phyloP scores from a whole-genome alignment of 2,797 vertebrate species.

The Mergus octosetaceus region DNA sequence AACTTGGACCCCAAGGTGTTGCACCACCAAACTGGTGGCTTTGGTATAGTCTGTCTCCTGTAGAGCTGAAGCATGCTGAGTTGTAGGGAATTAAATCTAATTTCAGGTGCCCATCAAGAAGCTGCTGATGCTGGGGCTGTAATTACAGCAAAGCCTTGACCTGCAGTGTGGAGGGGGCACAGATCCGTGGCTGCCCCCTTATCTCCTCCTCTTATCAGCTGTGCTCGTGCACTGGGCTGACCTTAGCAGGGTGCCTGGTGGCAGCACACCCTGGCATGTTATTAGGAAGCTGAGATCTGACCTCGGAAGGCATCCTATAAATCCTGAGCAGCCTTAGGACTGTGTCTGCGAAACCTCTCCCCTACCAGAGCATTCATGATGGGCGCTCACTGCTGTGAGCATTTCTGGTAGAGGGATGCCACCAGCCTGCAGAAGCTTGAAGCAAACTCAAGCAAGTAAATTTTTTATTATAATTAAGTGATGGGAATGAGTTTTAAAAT shows the following conservation, averaged over 20 bases:
- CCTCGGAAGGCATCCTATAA: not conserved
- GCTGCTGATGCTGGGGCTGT: not conserved
- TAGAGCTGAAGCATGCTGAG: not conserved
- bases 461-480: not conserved
- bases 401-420: not conserved
- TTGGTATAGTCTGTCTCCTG: not conserved
- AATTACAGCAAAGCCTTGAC: not conserved
- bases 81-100: not conserved
- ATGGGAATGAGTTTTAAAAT: not conserved
- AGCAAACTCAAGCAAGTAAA: rapidly evolving
- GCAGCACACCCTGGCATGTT: too few species aligned
- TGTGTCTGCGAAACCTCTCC: not conserved
- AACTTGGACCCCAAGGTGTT: not conserved
- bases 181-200: not conserved
- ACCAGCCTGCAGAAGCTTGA: not conserved
- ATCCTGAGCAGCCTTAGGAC: rapidly evolving
- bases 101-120: not conserved
- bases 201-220: not conserved
- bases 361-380: too few species aligned
- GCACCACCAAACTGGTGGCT: too few species aligned
- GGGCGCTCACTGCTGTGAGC: not conserved
- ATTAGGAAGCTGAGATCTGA: too few species aligned
- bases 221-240: not conserved
- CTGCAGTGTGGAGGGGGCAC: not conserved
- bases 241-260: not conserved